Base-by-base conservation (phyloP, 2,113 vertebrate species). In the Amblyopsis rosae region DNA sequence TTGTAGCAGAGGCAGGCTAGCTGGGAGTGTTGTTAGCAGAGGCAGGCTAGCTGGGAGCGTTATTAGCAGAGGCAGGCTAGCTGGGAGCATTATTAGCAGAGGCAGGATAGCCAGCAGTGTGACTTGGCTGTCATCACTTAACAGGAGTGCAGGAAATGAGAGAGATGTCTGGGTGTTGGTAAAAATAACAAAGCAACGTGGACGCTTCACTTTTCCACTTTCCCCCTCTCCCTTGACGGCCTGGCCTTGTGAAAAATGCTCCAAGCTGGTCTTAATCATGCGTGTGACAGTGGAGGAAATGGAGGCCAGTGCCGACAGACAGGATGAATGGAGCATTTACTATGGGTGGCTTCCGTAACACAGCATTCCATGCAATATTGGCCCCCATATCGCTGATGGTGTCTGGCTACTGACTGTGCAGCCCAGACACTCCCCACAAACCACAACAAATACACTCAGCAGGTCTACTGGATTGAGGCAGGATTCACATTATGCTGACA, bases 191-290 rank as follows among this genome's bases (percentile, higher is more conserved):
- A 69, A 62, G 48, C 48, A 56, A 72, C 68, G 70, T 80, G 63
- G 72, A 67, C 65, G 68, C 10, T 73, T 77, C 84, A 61, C 35
- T 50, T 68, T 79, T 64, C 51, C 45, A 15, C 56, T 59, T 6
- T 3, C 63, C 33, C 45, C 48, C 33, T 53, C 59, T 35, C 60
- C 57, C 32, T 13, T 16, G 15, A 19, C 62, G 76, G 68, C 64
- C 67, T 54, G 58, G 72, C 64, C 63, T 41, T 76, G 73, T 84
- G 82, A 89, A 77, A 81, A 90, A 89, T 81, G 81, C 83, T 82
- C 85, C 74, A 78, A 81, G 83, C 87, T 85, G 85, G 76, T 85
- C 84, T 84, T 90, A 91, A 91, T 89, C 86, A 88, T 82, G 88
- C 87, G 65, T 88, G 86, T 83, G 91, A 89, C 85, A 84, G 80